Evolutionary conservation across 2,113 vertebrate species (phyloP), one percentile per base, ranked within the genome.

Genomic region (Anser brachyrhynchus): DNA sequence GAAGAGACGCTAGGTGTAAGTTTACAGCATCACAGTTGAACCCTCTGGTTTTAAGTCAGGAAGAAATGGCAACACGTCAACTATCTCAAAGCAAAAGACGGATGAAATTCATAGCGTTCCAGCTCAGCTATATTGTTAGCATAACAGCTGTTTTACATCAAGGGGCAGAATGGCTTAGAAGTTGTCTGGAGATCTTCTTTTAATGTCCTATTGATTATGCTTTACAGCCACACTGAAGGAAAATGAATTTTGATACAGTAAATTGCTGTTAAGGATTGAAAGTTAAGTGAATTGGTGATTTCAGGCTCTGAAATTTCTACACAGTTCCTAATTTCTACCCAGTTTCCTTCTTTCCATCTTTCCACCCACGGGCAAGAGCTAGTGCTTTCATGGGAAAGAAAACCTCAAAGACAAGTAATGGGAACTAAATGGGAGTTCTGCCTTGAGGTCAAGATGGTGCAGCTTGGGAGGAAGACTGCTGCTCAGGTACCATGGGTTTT

Each of bases 41-140:
- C 0, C 0, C 54, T 66, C 52, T 21, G 10, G 23, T 62, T 86
- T 74, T 0, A 1, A 4, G 22, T 46, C 20, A 39, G 33, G 23
- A 64, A 92, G 70, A 89, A 78, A 87, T 10, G 6, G 29, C 52
- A 77, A 55, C 3, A 7, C 17, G 26, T 35, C 44, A 41, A n/a
- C 55, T 35, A 29, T 25, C 5, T 46, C 58, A 72, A 72, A 49
- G 55, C 13, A 93, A 91, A 88, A 84, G 52, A 39, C 5, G 13
- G 64, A 31, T 81, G 28, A 73, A 79, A 78, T 3, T 10, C 9
- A 65, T 2, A 49, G 7, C 1, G 9, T 62, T 51, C 51, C 80
- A 78, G 22, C 39, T 57, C 11, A 72, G 6, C 28, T 52, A 17
- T 26, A 26, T n/a, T 43, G 57, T 21, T 46, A 67, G 77, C 18